Percentiles rank a stretch among this genome's conserved stretches.
These are phyloP conservation scores for Amaurobius ferox DNA, from an alignment of 2,888 invertebrate species.

Conservation along the genomic window DNA sequence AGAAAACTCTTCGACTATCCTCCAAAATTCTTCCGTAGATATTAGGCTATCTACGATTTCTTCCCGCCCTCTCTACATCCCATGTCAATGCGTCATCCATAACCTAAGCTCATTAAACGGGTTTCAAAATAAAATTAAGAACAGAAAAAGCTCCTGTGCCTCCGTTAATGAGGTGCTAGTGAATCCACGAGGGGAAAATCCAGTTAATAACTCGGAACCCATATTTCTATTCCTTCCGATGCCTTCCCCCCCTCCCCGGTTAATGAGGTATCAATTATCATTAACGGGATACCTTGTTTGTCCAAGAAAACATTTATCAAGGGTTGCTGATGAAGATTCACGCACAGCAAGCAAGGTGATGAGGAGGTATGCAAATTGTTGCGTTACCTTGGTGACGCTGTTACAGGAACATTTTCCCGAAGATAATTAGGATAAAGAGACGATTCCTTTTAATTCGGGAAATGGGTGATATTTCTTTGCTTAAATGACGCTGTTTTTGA, in stretches of 20 bases:
- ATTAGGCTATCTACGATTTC: not conserved
- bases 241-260: no score
- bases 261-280: slow-evolving; percentile 71
- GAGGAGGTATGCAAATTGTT: slow-evolving; percentile 30
- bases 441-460: slow-evolving; percentile 18
- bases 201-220: slow-evolving; percentile 57
- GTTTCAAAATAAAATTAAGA: slow-evolving; percentile 40
- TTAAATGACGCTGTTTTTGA: slow-evolving; percentile 14
- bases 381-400: not conserved
- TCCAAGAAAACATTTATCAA: slow-evolving; percentile 67
- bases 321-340: slow-evolving; percentile 54
- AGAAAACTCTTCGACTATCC: no score
- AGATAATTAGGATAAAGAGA: not conserved
- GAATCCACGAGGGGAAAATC: slow-evolving; percentile 26
- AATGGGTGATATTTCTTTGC: slow-evolving; percentile 13
- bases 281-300: slow-evolving; percentile 61
- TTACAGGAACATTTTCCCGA: not conserved
- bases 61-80: not conserved
- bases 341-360: not conserved
- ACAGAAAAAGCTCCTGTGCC: slow-evolving; percentile 27
- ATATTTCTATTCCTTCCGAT: slow-evolving; percentile 54
- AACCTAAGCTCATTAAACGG: not conserved
- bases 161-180: slow-evolving; percentile 45
- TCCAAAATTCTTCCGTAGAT: no score
- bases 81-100: not conserved